Base-by-base conservation (phyloP, 1,140 invertebrate genomes). In the Spodoptera frugiperda region DNA sequence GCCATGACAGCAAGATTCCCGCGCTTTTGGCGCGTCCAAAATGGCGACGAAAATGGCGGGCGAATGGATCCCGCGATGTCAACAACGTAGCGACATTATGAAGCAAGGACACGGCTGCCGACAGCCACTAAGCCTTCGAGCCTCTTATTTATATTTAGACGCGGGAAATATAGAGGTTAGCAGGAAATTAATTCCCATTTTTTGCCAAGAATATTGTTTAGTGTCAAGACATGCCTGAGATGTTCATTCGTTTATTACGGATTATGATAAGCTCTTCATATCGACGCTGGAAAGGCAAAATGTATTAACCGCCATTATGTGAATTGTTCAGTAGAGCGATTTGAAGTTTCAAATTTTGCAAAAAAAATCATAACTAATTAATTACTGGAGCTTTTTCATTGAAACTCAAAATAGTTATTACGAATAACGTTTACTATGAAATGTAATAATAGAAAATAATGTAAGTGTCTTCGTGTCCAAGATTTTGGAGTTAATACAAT, bases 111-210 rank as follows among this genome's bases (percentile, higher is more conserved):
- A 89, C 81, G 78, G 83, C 72, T 84, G 85, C 73, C 85, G 86
- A 89, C 89, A 89, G 83, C 80, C 82, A 79, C 81, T 92, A 92
- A 92, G 91, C 91, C 85, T 92, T 85, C 84, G 78, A 87, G 86
- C 86, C 82, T 86, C 86, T 91, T 90, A 90, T 91, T 90, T 92
- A 89, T 79, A 79, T 79, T 79, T 79, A 87, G 79, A 67, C 57
- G 83, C 80, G 84, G 86, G 87, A 89, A 89, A 90, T 84, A 84
- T 87, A 79, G 82, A 84, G 81, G 70, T 59, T 79, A 68, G 80
- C 73, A 83, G 82, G 80, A 89, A 88, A 88, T 87, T 88, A 87
- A 86, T 86, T 87, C 87, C 81, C 82, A 84, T 88, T 86, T 89
- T 91, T 91, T 85, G 74, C 33, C 57, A 53, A 65, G 59, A 65